A percentile compares a stretch with the other conserved stretches of the same genome.
Conservation (phyloP, 2,888 invertebrate genomes). For the Sceliomorpha sp. region DNA sequence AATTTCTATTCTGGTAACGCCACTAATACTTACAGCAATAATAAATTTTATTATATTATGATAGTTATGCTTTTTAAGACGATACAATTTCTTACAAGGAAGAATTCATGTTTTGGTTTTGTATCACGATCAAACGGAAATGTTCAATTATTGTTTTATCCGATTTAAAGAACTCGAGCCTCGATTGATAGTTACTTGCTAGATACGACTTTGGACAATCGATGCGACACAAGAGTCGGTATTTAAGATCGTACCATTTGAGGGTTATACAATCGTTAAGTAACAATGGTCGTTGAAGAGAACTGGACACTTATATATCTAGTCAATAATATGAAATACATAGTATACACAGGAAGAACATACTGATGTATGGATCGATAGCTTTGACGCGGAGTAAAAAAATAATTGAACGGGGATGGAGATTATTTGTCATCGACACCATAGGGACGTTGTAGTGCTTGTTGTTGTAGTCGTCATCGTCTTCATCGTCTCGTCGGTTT, state of each 20-base stretch:
- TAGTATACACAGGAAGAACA: slow-evolving; percentile 43
- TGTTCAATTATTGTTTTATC: slow-evolving; percentile 16
- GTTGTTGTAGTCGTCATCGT: too few species aligned
- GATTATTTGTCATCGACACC: slow-evolving; percentile 13
- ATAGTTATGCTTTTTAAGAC: slow-evolving; percentile 16
- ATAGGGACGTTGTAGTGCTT: too few species aligned
- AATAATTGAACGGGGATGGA: slow-evolving; percentile 26
- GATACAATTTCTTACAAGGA: slow-evolving; percentile 26
- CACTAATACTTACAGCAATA: slow-evolving; percentile 42
- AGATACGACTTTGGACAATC: not conserved
- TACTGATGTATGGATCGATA: slow-evolving; percentile 27
- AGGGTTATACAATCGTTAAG: slow-evolving; percentile 20
- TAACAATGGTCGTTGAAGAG: slow-evolving; percentile 33
- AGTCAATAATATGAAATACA: slow-evolving; percentile 39
- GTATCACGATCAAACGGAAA: slow-evolving; percentile 29
- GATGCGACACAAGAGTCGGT: not conserved
- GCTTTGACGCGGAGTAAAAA: slow-evolving; percentile 29
- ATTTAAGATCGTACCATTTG: slow-evolving; percentile 4
- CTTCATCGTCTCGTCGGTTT: too few species aligned
- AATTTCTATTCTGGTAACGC: slow-evolving; percentile 29
- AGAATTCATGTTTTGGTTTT: slow-evolving; percentile 11
- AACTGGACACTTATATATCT: slow-evolving; percentile 34
- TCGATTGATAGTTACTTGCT: slow-evolving; percentile 16
- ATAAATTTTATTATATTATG: slow-evolving; percentile 13
- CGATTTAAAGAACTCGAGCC: slow-evolving; percentile 22